Conservation (phyloP, 2,797 vertebrate genomes). For the Trematomus bernacchii region DNA sequence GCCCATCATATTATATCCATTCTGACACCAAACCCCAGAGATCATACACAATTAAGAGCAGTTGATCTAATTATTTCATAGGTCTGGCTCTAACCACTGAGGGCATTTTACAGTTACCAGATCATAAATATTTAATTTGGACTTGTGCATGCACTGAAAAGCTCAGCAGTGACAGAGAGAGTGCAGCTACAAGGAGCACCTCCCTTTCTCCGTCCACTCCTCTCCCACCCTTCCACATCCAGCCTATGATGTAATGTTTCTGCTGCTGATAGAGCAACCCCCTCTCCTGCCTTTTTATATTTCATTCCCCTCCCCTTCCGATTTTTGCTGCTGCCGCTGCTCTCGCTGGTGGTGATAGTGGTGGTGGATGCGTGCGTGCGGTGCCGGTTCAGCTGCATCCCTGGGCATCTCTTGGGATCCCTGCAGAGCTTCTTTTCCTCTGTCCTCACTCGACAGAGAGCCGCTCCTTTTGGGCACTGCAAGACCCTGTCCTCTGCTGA, state of each 20-base stretch:
- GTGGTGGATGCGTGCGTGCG: slow-evolving; percentile 74
- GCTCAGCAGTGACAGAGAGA: slow-evolving; percentile 69
- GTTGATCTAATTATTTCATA: slow-evolving; percentile 67
- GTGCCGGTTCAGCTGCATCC: slow-evolving; percentile 82
- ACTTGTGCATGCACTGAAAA: slow-evolving; percentile 45
- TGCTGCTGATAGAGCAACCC: slow-evolving; percentile 86
- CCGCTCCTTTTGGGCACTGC: slow-evolving; percentile 59
- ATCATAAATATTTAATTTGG: slow-evolving; percentile 77
- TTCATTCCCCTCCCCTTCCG: slow-evolving; percentile 71
- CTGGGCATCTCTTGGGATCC: slow-evolving; percentile 83
- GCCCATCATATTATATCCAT: slow-evolving; percentile 55
- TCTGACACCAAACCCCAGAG: slow-evolving; percentile 59
- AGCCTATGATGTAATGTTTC: slow-evolving; percentile 89
- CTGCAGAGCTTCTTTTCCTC: slow-evolving; percentile 81
- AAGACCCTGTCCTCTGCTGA: slow-evolving; percentile 68
- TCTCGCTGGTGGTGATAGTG: slow-evolving; percentile 73
- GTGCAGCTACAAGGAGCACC: slow-evolving; percentile 78
- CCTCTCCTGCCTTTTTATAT: slow-evolving; percentile 68
- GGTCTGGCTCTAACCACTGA: slow-evolving; percentile 53
- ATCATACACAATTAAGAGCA: slow-evolving; percentile 55
- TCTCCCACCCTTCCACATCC: slow-evolving; percentile 80
- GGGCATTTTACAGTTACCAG: slow-evolving; percentile 63
- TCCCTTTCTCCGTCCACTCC: slow-evolving; percentile 78
- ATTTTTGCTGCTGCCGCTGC: slow-evolving; percentile 72
- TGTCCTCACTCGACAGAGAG: slow-evolving; percentile 70